Evolutionary conservation across 1,140 invertebrate species (phyloP), one percentile per base, ranked within the genome.

Genomic region (Steinernema khuongi): DNA sequence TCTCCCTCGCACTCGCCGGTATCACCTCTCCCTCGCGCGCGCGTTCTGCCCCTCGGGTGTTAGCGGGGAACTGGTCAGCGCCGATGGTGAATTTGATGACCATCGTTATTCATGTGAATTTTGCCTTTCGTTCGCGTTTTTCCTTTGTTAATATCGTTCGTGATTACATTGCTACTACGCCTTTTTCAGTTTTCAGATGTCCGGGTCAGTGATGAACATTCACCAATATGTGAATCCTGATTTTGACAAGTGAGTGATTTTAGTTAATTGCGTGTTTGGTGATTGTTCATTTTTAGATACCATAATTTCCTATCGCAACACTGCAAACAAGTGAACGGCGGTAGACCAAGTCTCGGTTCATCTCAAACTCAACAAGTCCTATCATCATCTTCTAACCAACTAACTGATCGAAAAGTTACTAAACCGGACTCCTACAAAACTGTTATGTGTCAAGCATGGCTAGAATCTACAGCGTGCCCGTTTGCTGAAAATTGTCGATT

Each of bases 361-460:
- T 60, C 50, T 11, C 11, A 60, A 60, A 60, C 50, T 60, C 50
- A 60, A 41, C 36, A 41, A 60, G 50, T 60, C 7, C 22, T 60
- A 60, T 60, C 50, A 60, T 60, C 50, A 7, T 14, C 50, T 60
- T 60, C 50, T 60, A 60, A 60, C 50, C 50, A 60, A 60, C 26
- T 60, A 60, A 60, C 50, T 4, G 50, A 60, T 7, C 50, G 50
- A 4, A 60, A 79, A 80, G 71, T 67, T 60, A 31, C 70, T 41
- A 1, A 73, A 70, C 81, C 79, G 11, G 81, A 82, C 43, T 80
- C 81, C 0, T 82, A 81, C 77, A 82, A 82, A 67, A 82, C 81
- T 4, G 81, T 82, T 1, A 82, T 82, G 78, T 82, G 81, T 67
- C 81, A 82, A 41, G 79, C 81, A 4, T 82, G 81, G 81, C 71